Conservation (phyloP, 2,113 vertebrate species). For the Dipodomys ordii region DNA sequence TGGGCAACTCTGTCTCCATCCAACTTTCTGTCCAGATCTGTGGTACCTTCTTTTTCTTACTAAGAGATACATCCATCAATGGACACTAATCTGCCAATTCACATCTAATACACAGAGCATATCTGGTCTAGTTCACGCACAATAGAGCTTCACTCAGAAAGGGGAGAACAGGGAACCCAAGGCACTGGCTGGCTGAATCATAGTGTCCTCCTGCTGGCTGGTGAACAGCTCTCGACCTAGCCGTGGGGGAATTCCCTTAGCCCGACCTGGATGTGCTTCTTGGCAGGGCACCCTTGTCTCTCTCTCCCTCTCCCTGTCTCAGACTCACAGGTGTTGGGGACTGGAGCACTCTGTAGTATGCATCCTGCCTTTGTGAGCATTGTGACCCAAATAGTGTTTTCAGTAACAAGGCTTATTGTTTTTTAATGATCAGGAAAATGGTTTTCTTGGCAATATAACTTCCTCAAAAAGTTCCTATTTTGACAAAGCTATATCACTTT, state of each 20-base stretch:
- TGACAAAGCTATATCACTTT: too few species aligned
- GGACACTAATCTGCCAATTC: background rate
- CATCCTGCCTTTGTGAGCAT: background rate
- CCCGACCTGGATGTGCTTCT: background rate
- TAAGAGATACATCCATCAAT: background rate
- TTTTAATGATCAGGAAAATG: background rate
- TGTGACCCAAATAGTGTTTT: background rate
- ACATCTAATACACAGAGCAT: background rate
- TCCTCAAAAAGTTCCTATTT: background rate
- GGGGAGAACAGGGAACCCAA: background rate
- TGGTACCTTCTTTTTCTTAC: too few species aligned
- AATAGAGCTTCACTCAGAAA: background rate
- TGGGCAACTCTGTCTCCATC: too few species aligned
- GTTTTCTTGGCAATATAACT: background rate
- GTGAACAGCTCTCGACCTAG: background rate
- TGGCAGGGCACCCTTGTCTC: background rate
- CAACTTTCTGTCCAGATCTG: background rate
- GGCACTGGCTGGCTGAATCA: rapidly evolving
- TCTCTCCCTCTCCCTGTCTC: background rate
- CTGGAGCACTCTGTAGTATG: background rate
- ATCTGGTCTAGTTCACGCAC: background rate
- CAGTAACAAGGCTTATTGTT: background rate
- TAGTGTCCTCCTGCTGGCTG: background rate
- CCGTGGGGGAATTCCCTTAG: background rate
- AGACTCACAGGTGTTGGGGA: background rate